These are phyloP conservation scores for Eriocheir sinensis DNA, from an alignment of 1,140 invertebrate species.

Conservation along the genomic window DNA sequence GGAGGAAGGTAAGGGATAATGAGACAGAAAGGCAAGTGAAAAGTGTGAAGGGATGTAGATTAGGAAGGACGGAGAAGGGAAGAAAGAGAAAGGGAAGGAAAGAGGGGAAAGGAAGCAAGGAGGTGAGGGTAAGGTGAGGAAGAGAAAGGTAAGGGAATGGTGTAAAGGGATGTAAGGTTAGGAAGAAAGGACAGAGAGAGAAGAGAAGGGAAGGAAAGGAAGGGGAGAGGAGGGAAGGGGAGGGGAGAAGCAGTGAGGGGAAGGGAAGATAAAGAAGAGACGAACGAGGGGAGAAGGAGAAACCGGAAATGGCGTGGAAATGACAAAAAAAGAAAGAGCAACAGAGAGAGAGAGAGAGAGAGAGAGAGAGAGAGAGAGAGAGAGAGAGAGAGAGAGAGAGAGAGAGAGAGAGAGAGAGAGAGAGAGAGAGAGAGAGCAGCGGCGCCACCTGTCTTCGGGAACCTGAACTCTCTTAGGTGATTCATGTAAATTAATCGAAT, in stretches of 20 bases:
- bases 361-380: constrained; percentile 53
- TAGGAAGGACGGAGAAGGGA: too few relatives aligned
- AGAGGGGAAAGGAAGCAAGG: neutral
- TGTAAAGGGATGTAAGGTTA: neutral
- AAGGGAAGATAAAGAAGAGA: too few relatives aligned
- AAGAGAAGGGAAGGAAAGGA: neutral
- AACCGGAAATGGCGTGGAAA: too few relatives aligned
- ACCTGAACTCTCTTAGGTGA: neutral
- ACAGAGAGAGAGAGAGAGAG: constrained; percentile 47
- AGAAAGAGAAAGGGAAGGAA: neutral
- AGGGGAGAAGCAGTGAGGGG: neutral
- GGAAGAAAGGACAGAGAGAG: neutral
- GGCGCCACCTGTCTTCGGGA: neutral
- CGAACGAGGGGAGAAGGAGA: too few relatives aligned
- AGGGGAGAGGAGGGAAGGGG: neutral
- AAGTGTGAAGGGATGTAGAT: too few relatives aligned
- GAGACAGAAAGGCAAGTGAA: too few relatives aligned
- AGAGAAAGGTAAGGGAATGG: neutral
- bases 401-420: constrained; percentile 37
- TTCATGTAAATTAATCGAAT: constrained; percentile 61
- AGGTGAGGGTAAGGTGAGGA: neutral
- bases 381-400: constrained; percentile 30
- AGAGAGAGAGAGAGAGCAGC: neutral
- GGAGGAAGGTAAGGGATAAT: too few relatives aligned
- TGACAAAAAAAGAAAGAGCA: neutral